phyloP scores from a whole-genome alignment of 2,888 invertebrate genomes.

The Synergus laeviventris region DNA sequence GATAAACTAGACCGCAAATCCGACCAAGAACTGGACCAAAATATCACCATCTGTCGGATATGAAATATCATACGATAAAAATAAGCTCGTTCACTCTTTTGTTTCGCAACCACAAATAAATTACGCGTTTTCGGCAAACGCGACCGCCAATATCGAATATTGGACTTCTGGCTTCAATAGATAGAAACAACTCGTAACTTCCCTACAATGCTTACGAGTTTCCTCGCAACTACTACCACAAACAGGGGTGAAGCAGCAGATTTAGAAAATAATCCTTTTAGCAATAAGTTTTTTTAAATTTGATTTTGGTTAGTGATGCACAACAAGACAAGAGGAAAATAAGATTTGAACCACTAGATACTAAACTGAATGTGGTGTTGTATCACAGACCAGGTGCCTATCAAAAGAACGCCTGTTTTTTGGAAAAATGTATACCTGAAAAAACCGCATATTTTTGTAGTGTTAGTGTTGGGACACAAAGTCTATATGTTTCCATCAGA shows the following conservation, averaged over 20 bases:
- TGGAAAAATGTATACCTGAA: too few relatives aligned
- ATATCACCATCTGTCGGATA: slow-evolving; percentile 39
- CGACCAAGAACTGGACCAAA: slow-evolving; percentile 24
- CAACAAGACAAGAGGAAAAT: too few relatives aligned
- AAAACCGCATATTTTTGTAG: too few relatives aligned
- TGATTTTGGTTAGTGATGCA: too few relatives aligned
- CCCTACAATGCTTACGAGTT: background rate
- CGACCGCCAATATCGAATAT: slow-evolving; percentile 23
- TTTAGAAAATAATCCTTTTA: background rate
- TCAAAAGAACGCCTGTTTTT: too few relatives aligned
- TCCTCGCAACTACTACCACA: background rate
- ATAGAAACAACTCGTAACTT: slow-evolving; percentile 9
- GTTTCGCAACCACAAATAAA: slow-evolving; percentile 26
- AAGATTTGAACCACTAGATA: too few relatives aligned
- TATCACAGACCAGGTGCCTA: too few relatives aligned
- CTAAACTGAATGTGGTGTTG: too few relatives aligned
- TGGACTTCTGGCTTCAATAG: background rate
- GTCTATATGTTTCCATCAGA: too few relatives aligned
- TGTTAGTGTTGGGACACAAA: too few relatives aligned
- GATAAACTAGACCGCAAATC: slow-evolving; percentile 21
- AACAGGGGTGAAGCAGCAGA: background rate
- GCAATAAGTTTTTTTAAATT: too few relatives aligned
- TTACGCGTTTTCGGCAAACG: slow-evolving; percentile 15
- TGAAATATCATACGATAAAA: slow-evolving; percentile 29
- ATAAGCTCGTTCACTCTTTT: slow-evolving; percentile 19